Percentiles rank a stretch among this genome's conserved stretches.
phyloP scores from a whole-genome alignment of 37 sponge, comb jelly and placozoan species.

The Crambe crambe region DNA sequence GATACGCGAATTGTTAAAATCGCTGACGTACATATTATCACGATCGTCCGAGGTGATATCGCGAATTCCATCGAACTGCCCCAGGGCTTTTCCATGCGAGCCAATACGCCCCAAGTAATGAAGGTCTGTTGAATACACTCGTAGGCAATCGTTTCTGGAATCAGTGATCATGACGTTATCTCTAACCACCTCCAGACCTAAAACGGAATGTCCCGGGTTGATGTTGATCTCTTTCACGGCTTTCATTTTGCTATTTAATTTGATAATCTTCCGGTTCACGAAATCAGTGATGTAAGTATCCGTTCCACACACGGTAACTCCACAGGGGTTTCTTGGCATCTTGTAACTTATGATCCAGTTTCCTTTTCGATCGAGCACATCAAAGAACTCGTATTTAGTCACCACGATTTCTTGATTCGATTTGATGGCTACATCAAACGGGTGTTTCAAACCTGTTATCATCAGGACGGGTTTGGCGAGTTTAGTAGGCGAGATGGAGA shows the following conservation, averaged over 20 bases:
- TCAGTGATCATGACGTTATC: not conserved
- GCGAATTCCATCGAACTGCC: not conserved
- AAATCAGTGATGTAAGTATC: too few relatives aligned
- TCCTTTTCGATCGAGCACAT: slow-evolving; percentile 3
- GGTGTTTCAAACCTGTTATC: not conserved
- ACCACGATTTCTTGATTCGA: slow-evolving; percentile 12
- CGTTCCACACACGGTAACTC: too few relatives aligned
- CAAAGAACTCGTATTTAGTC: not conserved
- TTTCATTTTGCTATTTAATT: not conserved
- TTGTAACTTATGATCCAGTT: not conserved
- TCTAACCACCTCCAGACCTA: not conserved
- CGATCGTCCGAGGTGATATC: not conserved
- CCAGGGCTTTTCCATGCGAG: not conserved
- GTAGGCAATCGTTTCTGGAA: too few relatives aligned
- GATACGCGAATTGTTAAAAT: not conserved
- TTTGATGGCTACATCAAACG: slow-evolving; percentile 7
- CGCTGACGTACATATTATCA: not conserved
- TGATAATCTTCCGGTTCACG: not conserved
- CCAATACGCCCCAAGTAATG: not conserved
- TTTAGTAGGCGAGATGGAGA: slow-evolving; percentile 21
- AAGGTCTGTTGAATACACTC: not conserved
- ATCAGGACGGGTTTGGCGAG: slow-evolving; percentile 15
- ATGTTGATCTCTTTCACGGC: not conserved
- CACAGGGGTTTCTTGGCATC: too few relatives aligned
- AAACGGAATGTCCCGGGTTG: not conserved